Evolutionary conservation across 2,888 invertebrate genomes (phyloP).

Genomic region (Mythimna lalbum): DNA sequence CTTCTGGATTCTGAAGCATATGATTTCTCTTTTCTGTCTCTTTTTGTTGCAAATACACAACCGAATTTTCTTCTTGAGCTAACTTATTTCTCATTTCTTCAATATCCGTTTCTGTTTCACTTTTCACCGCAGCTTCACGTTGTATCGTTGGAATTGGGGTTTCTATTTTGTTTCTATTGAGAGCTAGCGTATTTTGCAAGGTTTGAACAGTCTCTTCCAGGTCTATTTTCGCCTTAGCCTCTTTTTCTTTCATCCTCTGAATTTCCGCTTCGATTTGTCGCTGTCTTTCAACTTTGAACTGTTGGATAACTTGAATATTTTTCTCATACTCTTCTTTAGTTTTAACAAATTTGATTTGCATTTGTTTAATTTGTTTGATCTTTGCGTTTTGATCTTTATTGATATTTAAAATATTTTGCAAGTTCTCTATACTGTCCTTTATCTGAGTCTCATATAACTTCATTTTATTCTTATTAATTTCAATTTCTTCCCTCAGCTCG

Average conservation of each 20-base stretch:
- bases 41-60: too few species aligned
- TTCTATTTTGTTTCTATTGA: too few species aligned
- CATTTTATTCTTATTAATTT: constrained; percentile 11
- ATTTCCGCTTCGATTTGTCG: background rate
- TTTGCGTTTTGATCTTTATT: background rate
- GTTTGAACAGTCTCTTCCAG: background rate
- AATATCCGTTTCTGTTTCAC: too few species aligned
- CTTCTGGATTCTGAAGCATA: too few species aligned
- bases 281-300: constrained; percentile 1
- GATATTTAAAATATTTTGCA: background rate
- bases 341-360: background rate
- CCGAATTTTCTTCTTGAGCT: too few species aligned
- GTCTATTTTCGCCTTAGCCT: background rate
- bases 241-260: constrained; percentile 23
- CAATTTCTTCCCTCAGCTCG: background rate
- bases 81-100: too few species aligned
- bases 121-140: too few species aligned
- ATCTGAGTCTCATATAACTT: background rate
- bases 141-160: too few species aligned
- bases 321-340: constrained; percentile 15
- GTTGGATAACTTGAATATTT: constrained; percentile 2
- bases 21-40: too few species aligned
- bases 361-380: background rate
- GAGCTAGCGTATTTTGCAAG: background rate
- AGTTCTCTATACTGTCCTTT: background rate